Conservation (phyloP, 1,140 invertebrate genomes). For the Papilio helenus region DNA sequence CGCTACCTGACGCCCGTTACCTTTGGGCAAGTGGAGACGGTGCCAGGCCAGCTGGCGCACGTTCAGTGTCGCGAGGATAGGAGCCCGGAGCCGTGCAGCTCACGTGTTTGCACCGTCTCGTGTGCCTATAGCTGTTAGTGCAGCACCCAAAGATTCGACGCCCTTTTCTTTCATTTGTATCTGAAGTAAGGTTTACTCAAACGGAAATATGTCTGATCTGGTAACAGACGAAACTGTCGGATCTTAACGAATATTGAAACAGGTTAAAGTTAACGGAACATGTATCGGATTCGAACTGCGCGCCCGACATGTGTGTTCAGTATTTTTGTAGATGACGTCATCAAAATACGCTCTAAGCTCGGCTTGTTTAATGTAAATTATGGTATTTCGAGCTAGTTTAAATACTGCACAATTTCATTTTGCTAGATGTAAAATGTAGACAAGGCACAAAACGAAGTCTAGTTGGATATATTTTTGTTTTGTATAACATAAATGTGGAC, state of each 20-base stretch:
- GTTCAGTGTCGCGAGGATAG: background rate
- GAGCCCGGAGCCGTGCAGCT: background rate
- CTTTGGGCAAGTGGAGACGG: background rate
- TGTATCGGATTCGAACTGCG: background rate
- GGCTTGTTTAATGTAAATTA: background rate
- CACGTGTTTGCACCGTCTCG: background rate
- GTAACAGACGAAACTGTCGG: background rate
- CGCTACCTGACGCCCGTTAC: background rate
- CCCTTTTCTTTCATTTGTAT: background rate
- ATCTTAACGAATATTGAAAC: background rate
- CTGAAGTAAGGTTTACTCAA: background rate
- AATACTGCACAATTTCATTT: background rate
- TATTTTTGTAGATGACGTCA: background rate
- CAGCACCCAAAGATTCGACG: background rate
- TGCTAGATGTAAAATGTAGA: background rate
- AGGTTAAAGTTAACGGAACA: conserved; percentile 8
- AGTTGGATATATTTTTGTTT: background rate
- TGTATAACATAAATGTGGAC: background rate
- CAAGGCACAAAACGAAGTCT: background rate
- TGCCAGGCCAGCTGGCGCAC: background rate
- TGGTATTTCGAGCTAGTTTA: background rate
- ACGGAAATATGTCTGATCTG: background rate
- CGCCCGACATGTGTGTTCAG: background rate
- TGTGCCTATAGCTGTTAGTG: background rate
- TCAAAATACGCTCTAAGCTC: background rate